phyloP scores from a whole-genome alignment of 1,140 invertebrate genomes.

The Saccostrea glomerata region DNA sequence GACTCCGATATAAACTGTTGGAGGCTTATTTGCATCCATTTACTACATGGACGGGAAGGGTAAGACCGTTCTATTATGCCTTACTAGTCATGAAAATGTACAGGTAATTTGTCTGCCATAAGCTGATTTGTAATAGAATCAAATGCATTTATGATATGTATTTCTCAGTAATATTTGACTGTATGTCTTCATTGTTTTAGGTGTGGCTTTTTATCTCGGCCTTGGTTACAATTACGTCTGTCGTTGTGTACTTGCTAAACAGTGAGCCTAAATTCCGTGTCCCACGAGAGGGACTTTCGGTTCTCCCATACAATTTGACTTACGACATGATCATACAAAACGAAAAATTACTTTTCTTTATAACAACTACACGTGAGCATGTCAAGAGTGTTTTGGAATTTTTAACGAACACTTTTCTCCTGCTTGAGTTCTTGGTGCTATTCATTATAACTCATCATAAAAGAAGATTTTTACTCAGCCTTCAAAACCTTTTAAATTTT shows the following conservation, averaged over 20 bases:
- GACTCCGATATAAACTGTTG: background rate
- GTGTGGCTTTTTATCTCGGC: background rate
- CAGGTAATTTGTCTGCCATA: background rate
- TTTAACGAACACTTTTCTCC: background rate
- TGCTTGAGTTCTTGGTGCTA: background rate
- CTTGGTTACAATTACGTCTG: slow-evolving; percentile 2
- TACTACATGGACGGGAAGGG: slow-evolving; percentile 9
- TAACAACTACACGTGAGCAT: background rate
- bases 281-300: background rate
- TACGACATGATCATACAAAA: background rate
- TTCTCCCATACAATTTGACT: background rate
- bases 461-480: background rate
- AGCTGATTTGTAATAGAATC: background rate
- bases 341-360: background rate
- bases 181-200: background rate
- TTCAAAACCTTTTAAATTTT: background rate
- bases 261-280: background rate
- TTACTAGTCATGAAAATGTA: background rate
- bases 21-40: background rate
- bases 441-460: slow-evolving; percentile 17
- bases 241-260: background rate
- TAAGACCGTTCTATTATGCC: background rate
- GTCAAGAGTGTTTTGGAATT: background rate
- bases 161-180: background rate
- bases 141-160: background rate